These are phyloP conservation scores for Melanotaenia trifasciata DNA, from an alignment of 2,797 vertebrate genomes.

Conservation along the genomic window DNA sequence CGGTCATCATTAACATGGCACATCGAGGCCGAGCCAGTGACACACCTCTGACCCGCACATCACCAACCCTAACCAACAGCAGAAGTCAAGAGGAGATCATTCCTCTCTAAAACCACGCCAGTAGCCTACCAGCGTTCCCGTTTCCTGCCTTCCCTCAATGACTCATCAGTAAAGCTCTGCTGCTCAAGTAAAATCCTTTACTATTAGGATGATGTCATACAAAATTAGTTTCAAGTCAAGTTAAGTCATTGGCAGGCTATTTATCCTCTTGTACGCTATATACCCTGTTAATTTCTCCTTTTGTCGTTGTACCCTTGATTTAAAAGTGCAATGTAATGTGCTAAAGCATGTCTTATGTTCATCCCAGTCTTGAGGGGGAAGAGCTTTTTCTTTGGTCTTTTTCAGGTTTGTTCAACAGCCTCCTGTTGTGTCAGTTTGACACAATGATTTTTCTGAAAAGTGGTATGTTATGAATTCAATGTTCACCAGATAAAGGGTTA, in stretches of 20 bases:
- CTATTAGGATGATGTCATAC: constrained; percentile 30
- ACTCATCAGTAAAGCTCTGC: constrained; percentile 34
- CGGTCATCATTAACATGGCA: constrained; percentile 86
- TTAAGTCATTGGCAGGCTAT: constrained; percentile 61
- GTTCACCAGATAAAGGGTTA: background rate
- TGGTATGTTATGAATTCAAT: background rate
- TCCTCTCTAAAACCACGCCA: constrained; percentile 25
- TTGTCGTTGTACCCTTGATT: constrained; percentile 38
- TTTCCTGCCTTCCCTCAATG: constrained; percentile 20
- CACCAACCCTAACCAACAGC: constrained; percentile 54
- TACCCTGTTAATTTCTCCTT: constrained; percentile 43
- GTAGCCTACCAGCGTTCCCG: constrained; percentile 19
- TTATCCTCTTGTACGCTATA: constrained; percentile 44
- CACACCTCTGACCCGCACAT: constrained; percentile 72
- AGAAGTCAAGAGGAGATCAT: constrained; percentile 66
- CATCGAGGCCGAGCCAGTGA: constrained; percentile 60
- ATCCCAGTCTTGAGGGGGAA: constrained; percentile 3
- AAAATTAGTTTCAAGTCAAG: constrained; percentile 46
- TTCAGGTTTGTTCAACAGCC: constrained; percentile 11
- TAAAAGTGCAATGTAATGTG: constrained; percentile 32
- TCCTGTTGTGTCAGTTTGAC: constrained; percentile 3
- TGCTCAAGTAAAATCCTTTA: constrained; percentile 21
- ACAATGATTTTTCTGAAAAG: background rate
- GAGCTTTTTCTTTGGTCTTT: background rate
- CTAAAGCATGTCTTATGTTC: constrained; percentile 22